phyloP scores from a whole-genome alignment of 2,797 vertebrate species.

The Acomys russatus region DNA sequence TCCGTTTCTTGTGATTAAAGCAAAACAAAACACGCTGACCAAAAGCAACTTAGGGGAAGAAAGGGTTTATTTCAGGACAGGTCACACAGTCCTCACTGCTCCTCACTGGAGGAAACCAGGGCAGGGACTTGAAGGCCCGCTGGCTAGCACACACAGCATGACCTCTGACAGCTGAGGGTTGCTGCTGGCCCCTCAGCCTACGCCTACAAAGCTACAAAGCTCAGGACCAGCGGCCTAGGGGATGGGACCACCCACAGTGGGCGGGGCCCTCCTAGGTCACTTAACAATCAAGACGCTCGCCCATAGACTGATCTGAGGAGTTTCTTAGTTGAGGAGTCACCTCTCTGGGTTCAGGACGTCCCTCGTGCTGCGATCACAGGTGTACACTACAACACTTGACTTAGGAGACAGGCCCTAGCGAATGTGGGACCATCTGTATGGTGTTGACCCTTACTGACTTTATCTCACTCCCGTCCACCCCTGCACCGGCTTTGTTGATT shows the following conservation, averaged over 20 bases:
- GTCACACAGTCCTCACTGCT: neutral
- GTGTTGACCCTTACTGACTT: neutral
- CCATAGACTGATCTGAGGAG: neutral
- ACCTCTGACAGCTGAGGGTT: neutral
- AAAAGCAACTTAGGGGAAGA: neutral
- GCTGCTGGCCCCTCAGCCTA: neutral
- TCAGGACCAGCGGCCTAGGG: neutral
- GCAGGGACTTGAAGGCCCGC: neutral
- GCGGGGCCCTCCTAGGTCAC: neutral
- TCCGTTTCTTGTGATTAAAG: neutral
- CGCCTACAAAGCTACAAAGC: neutral
- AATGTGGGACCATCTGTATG: neutral
- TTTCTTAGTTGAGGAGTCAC: neutral
- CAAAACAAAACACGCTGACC: neutral
- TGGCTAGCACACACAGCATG: neutral
- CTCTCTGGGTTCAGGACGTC: neutral
- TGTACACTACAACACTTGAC: rapidly evolving
- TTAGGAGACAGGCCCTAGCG: neutral
- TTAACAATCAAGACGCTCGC: neutral
- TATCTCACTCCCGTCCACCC: too few relatives aligned
- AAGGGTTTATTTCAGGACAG: neutral
- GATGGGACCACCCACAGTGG: neutral
- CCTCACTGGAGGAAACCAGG: too few relatives aligned
- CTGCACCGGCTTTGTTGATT: neutral
- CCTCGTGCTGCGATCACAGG: neutral